These are phyloP conservation scores for Netelia inedita DNA, from an alignment of 2,888 invertebrate genomes.

Conservation along the genomic window DNA sequence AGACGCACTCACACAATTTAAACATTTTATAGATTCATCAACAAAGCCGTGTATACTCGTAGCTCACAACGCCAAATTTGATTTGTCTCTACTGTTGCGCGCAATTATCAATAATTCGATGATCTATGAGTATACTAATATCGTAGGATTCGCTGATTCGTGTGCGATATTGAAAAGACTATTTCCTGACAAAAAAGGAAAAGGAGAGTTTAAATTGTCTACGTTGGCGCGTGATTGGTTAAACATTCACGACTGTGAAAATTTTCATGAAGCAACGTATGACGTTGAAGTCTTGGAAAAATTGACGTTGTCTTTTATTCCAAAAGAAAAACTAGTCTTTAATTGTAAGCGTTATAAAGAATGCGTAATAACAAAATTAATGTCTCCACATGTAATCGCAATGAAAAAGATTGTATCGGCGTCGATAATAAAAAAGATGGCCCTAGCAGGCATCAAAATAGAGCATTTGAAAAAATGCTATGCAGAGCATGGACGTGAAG, in stretches of 20 bases:
- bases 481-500: constrained; percentile 9
- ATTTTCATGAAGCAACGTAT: constrained; percentile 33
- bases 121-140: constrained; percentile 37
- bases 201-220: constrained; percentile 43
- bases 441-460: constrained; percentile 8
- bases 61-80: constrained; percentile 61
- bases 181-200: constrained; percentile 7
- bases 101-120: constrained; percentile 30
- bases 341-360: constrained; percentile 35
- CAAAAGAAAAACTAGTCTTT: constrained; percentile 28
- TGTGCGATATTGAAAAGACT: constrained; percentile 39
- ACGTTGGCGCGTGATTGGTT: constrained; percentile 31
- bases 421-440: constrained; percentile 28
- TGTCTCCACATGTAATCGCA: constrained; percentile 23
- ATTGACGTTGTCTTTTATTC: constrained; percentile 17
- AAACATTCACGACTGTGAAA: constrained; percentile 3
- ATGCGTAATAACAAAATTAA: constrained; percentile 22
- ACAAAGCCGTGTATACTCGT: constrained; percentile 35
- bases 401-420: constrained; percentile 22
- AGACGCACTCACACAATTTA: constrained; percentile 39
- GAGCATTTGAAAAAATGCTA: constrained; percentile 28
- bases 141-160: constrained; percentile 53
- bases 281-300: constrained; percentile 15
- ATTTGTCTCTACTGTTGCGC: constrained; percentile 46
- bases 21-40: constrained; percentile 6